These are phyloP conservation scores for Dolichomitus sp. DNA, from an alignment of 2,888 invertebrate species.

Conservation along the genomic window DNA sequence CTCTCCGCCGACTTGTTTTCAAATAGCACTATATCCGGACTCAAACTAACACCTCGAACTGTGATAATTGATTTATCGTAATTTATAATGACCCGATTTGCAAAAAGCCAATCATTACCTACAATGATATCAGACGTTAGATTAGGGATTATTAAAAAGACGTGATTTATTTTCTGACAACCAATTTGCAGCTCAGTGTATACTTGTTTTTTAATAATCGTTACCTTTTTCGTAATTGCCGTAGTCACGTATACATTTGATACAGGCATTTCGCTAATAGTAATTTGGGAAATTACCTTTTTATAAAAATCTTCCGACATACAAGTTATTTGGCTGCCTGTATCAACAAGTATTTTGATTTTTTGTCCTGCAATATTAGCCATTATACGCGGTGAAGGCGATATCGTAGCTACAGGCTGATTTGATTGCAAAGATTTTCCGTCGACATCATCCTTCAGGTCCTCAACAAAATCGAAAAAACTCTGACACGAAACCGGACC, in stretches of 20 bases:
- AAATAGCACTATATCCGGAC: constrained; percentile 19
- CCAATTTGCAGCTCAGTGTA: constrained; percentile 2
- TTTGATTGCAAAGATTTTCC: constrained; percentile 5
- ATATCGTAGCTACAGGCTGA: neutral
- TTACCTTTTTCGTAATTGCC: constrained; percentile 29
- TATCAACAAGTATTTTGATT: constrained; percentile 6
- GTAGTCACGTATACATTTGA: neutral
- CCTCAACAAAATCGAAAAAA: constrained; percentile 26
- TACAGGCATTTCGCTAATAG: constrained; percentile 4
- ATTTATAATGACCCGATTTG: constrained; percentile 47
- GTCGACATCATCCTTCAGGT: constrained; percentile 20
- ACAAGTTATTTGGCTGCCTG: constrained; percentile 16
- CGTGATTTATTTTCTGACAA: constrained; percentile 44
- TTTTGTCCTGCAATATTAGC: neutral
- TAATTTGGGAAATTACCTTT: neutral
- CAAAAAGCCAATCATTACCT: constrained; percentile 58
- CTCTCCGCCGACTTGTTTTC: constrained; percentile 38
- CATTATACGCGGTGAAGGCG: neutral
- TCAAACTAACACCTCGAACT: constrained; percentile 24
- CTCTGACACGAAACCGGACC: constrained; percentile 20
- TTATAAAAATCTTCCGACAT: constrained; percentile 20
- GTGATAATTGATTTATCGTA: constrained; percentile 34
- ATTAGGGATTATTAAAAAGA: constrained; percentile 56
- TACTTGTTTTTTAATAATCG: constrained; percentile 28
- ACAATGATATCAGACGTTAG: constrained; percentile 42